A percentile compares a stretch with the other conserved stretches of the same genome.
Conservation (phyloP, 2,797 vertebrate species). For the Rachycentron canadum region DNA sequence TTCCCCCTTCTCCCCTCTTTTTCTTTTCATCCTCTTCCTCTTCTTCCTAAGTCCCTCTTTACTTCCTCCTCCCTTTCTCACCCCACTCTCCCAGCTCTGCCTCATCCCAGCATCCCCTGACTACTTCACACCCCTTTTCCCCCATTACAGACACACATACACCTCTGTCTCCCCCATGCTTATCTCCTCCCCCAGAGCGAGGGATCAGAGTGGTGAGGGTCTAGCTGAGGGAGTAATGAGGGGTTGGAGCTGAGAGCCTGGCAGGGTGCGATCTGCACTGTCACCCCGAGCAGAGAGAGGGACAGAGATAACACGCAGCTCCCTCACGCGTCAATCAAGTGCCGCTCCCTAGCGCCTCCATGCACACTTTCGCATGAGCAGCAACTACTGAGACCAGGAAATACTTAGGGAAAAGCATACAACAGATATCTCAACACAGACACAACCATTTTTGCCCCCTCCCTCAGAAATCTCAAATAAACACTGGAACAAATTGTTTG, state of each 20-base stretch:
- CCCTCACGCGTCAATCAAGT: slow-evolving; percentile 68
- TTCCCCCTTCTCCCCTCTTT: background rate
- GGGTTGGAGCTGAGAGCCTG: slow-evolving; percentile 71
- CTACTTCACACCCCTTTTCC: slow-evolving; percentile 17
- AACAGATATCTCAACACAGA: slow-evolving; percentile 38
- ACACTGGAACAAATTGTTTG: slow-evolving; percentile 60
- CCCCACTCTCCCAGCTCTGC: slow-evolving; percentile 39
- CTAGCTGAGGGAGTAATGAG: slow-evolving; percentile 77
- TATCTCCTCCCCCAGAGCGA: slow-evolving; percentile 75
- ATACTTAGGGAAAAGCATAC: slow-evolving; percentile 33
- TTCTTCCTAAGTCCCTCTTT: slow-evolving; percentile 54
- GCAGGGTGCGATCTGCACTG: slow-evolving; percentile 75
- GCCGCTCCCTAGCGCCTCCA: slow-evolving; percentile 23
- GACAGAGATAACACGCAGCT: slow-evolving; percentile 54
- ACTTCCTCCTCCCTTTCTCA: slow-evolving; percentile 33
- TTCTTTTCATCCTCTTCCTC: slow-evolving; percentile 43
- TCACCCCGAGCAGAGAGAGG: slow-evolving; percentile 63
- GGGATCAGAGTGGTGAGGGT: slow-evolving; percentile 80
- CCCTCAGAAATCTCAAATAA: slow-evolving; percentile 56
- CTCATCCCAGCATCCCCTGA: slow-evolving; percentile 46
- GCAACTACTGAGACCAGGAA: slow-evolving; percentile 49
- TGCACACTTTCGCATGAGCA: slow-evolving; percentile 43
- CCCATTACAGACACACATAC: slow-evolving; percentile 25
- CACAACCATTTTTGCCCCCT: background rate
- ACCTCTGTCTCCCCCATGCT: slow-evolving; percentile 56